Evolutionary conservation across 2,113 vertebrate species (phyloP).

Genomic region (Monopterus albus): DNA sequence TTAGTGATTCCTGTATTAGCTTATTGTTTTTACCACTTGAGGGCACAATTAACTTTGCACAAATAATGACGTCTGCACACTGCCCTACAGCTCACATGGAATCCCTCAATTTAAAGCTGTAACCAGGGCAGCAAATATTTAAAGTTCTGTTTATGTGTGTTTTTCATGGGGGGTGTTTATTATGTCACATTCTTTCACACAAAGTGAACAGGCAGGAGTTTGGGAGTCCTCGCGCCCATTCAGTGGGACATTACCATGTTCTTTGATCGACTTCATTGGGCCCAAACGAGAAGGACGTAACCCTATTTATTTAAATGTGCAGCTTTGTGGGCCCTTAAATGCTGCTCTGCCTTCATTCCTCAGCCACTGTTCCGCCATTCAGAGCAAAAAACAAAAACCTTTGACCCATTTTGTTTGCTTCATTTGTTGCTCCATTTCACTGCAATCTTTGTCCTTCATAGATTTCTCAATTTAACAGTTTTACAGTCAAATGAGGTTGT

Average conservation of each 20-base stretch:
- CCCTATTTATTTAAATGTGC: conserved; percentile 81
- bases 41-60: conserved; percentile 49
- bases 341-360: conserved; percentile 76
- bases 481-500: conserved; percentile 69
- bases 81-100: conserved; percentile 23
- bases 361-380: conserved; percentile 74
- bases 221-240: conserved; percentile 74
- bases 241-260: conserved; percentile 78
- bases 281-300: conserved; percentile 79
- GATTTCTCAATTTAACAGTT: conserved; percentile 77
- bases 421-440: conserved; percentile 66
- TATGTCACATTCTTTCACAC: conserved; percentile 81
- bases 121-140: conserved; percentile 71
- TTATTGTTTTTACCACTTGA: conserved; percentile 26
- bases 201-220: conserved; percentile 73
- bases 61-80: conserved; percentile 41
- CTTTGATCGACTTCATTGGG: conserved; percentile 81
- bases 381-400: conserved; percentile 77
- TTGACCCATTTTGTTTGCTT: conserved; percentile 78
- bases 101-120: conserved; percentile 64
- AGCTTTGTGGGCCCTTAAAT: conserved; percentile 81
- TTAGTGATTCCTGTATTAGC: conserved; percentile 52
- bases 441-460: conserved; percentile 65
- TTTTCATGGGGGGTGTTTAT: conserved; percentile 67
- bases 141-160: conserved; percentile 68